These are phyloP conservation scores for Agrenia bidenticulata DNA, from an alignment of 2,888 invertebrate genomes.

Conservation along the genomic window DNA sequence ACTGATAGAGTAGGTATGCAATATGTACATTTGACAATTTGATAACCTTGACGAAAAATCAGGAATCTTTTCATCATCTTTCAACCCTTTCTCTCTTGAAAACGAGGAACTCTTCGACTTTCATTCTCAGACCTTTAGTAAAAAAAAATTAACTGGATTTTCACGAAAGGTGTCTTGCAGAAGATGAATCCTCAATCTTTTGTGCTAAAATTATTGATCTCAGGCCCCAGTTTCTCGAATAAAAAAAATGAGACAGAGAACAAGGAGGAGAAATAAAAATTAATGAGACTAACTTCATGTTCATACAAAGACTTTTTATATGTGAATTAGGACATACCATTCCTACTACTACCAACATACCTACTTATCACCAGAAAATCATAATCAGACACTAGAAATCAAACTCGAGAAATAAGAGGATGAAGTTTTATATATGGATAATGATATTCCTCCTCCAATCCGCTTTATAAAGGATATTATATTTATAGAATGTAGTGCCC, in stretches of 20 bases:
- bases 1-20: background rate
- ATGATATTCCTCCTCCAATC: too few relatives aligned
- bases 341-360: too few relatives aligned
- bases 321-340: too few relatives aligned
- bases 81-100: background rate
- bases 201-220: background rate
- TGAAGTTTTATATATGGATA: too few relatives aligned
- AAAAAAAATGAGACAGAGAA: background rate
- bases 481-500: too few relatives aligned
- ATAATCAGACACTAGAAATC: too few relatives aligned
- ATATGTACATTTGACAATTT: background rate
- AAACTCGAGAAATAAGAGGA: too few relatives aligned
- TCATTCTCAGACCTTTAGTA: background rate
- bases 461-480: too few relatives aligned
- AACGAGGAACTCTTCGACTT: background rate
- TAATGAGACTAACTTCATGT: slow-evolving; percentile 1
- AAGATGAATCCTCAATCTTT: background rate
- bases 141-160: slow-evolving; percentile 5
- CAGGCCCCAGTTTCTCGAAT: background rate
- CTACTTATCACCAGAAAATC: too few relatives aligned
- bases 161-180: background rate
- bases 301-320: background rate
- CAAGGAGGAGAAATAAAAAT: background rate
- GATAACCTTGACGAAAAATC: slow-evolving; percentile 1
- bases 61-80: slow-evolving; percentile 4